Evolutionary conservation across 2,888 invertebrate species (phyloP).

Genomic region (Oxytorus armatus): DNA sequence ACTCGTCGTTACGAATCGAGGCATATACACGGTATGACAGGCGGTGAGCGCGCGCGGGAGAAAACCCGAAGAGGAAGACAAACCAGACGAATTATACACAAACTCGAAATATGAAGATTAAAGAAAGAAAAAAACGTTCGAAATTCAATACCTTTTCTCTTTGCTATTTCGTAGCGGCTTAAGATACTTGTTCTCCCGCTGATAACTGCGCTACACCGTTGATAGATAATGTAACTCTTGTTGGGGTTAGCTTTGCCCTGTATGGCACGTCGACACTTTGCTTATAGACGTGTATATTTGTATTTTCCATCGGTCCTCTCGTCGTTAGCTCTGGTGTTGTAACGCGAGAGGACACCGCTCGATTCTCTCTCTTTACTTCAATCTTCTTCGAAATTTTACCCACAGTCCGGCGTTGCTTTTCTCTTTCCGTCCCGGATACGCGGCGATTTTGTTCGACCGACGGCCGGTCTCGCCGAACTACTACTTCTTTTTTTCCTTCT

Average conservation of each 20-base stretch:
- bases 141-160: slow-evolving; percentile 2
- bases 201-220: slow-evolving; percentile 10
- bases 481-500: slow-evolving; percentile 60
- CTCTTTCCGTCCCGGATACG: not conserved
- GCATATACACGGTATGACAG: slow-evolving; percentile 57
- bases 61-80: not conserved
- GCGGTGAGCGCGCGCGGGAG: slow-evolving; percentile 45
- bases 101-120: slow-evolving; percentile 14
- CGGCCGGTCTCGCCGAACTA: too few relatives aligned
- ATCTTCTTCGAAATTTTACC: slow-evolving; percentile 13
- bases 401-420: slow-evolving; percentile 6
- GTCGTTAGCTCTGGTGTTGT: slow-evolving; percentile 12
- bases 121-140: too few relatives aligned
- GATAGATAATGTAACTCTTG: slow-evolving; percentile 7
- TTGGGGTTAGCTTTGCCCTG: too few relatives aligned
- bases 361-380: not conserved
- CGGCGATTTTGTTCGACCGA: not conserved
- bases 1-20: slow-evolving; percentile 45
- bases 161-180: not conserved
- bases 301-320: slow-evolving; percentile 31
- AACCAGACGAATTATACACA: slow-evolving; percentile 21
- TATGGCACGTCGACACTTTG: slow-evolving; percentile 10
- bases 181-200: slow-evolving; percentile 4
- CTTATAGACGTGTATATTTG: slow-evolving; percentile 8
- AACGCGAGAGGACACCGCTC: slow-evolving; percentile 22